A percentile compares a stretch with the other conserved stretches of the same genome.
These are phyloP conservation scores for Aricia agestis DNA, from an alignment of 1,140 invertebrate species.

Conservation along the genomic window DNA sequence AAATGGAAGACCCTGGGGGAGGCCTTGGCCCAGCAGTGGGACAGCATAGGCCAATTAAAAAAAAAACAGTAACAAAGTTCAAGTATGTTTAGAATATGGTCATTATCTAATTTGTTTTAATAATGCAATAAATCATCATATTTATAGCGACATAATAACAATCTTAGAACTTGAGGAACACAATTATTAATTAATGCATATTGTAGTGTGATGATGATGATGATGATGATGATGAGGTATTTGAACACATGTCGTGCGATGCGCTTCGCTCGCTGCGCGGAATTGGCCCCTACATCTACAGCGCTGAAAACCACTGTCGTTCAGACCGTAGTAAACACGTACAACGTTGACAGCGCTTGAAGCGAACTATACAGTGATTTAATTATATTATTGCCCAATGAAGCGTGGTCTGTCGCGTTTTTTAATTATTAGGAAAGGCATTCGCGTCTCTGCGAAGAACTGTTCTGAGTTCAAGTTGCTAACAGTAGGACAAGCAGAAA, in stretches of 20 bases:
- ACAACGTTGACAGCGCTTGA: not conserved
- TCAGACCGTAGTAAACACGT: not conserved
- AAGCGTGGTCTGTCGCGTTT: not conserved
- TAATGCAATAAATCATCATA: no score
- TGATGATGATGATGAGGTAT: not conserved
- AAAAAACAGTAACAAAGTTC: no score
- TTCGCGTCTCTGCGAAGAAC: not conserved
- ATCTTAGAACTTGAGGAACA: no score
- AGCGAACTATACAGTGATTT: not conserved
- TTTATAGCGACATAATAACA: no score
- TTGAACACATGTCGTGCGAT: conserved; percentile 2
- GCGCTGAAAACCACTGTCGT: not conserved
- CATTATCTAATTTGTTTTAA: no score
- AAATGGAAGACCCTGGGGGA: no score
- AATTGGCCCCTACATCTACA: not conserved
- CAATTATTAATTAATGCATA: no score
- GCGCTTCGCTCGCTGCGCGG: not conserved
- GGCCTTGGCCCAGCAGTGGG: no score
- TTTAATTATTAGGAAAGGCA: conserved; percentile 1
- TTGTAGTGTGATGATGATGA: not conserved
- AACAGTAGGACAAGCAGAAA: not conserved
- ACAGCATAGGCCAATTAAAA: no score
- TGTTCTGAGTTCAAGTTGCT: not conserved
- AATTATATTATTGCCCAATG: not conserved
- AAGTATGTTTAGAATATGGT: no score